These are phyloP conservation scores for Polylopha cassiicola DNA, from an alignment of 2,888 invertebrate species.

Conservation along the genomic window DNA sequence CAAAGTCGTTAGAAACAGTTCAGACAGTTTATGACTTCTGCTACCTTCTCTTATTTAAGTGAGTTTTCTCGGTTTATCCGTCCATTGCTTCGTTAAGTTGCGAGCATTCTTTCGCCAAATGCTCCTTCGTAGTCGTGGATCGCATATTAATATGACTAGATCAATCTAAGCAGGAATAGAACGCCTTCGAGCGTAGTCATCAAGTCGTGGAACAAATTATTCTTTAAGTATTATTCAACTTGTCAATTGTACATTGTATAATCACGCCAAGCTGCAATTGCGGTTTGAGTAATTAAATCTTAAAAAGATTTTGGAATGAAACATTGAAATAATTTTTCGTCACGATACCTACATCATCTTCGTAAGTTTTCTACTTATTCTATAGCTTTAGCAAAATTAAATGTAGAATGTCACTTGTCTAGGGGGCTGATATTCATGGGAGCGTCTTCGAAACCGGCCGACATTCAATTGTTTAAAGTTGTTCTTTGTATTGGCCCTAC, in stretches of 20 bases:
- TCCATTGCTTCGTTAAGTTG: conserved; percentile 12
- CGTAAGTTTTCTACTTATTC: too few relatives aligned
- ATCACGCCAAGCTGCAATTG: too few relatives aligned
- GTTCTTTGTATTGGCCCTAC: conserved; percentile 16
- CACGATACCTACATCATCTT: too few relatives aligned
- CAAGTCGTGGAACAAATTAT: too few relatives aligned
- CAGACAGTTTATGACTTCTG: conserved; percentile 19
- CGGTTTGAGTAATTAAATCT: too few relatives aligned
- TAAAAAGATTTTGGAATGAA: too few relatives aligned
- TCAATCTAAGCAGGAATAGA: conserved; percentile 1
- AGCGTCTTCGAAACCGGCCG: conserved; percentile 18
- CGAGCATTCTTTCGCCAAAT: conserved; percentile 5
- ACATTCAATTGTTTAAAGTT: conserved; percentile 21
- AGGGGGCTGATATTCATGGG: too few relatives aligned
- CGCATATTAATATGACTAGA: conserved; percentile 2
- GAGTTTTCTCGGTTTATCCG: background rate
- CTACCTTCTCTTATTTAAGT: conserved; percentile 5
- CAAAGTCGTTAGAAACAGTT: conserved; percentile 18
- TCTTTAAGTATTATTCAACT: background rate
- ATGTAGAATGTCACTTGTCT: too few relatives aligned
- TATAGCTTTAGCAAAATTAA: too few relatives aligned
- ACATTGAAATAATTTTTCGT: too few relatives aligned
- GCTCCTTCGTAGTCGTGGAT: background rate
- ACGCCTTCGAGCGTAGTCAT: background rate
- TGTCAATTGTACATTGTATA: too few relatives aligned